Conservation (phyloP, 2,888 invertebrate genomes). For the Platerodrilus igneus region DNA sequence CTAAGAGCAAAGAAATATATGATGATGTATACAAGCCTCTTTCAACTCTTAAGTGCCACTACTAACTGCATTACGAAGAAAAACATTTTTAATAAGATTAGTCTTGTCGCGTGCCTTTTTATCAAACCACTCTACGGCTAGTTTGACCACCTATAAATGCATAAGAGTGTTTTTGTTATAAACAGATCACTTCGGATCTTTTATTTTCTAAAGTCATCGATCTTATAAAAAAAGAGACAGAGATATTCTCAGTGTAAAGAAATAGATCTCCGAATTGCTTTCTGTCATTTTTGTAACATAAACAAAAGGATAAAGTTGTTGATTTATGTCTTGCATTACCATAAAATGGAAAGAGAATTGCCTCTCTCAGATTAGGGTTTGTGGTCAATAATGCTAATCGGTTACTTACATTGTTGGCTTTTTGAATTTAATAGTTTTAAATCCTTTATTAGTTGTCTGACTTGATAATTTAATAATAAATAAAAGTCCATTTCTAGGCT, state of each 20-base stretch:
- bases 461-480: constrained; percentile 10
- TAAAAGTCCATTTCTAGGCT: no score
- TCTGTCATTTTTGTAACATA: constrained; percentile 26
- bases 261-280: constrained; percentile 10
- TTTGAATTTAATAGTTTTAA: constrained; percentile 21
- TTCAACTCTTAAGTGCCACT: constrained; percentile 17
- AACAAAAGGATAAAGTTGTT: constrained; percentile 30
- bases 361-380: constrained; percentile 24
- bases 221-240: constrained; percentile 10
- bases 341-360: constrained; percentile 29
- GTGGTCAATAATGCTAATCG: constrained; percentile 26
- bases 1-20: constrained; percentile 4
- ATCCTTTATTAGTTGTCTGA: constrained; percentile 11
- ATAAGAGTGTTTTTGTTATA: constrained; percentile 18
- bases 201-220: constrained; percentile 4
- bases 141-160: constrained; percentile 23
- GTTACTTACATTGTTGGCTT: constrained; percentile 23
- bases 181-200: constrained; percentile 8
- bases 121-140: constrained; percentile 25
- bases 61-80: constrained; percentile 23
- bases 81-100: constrained; percentile 27
- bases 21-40: constrained; percentile 5
- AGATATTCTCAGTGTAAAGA: background rate
- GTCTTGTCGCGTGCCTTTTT: constrained; percentile 28
- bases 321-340: constrained; percentile 30